Base-by-base conservation (phyloP, 2,113 vertebrate genomes). In the Parus major region DNA sequence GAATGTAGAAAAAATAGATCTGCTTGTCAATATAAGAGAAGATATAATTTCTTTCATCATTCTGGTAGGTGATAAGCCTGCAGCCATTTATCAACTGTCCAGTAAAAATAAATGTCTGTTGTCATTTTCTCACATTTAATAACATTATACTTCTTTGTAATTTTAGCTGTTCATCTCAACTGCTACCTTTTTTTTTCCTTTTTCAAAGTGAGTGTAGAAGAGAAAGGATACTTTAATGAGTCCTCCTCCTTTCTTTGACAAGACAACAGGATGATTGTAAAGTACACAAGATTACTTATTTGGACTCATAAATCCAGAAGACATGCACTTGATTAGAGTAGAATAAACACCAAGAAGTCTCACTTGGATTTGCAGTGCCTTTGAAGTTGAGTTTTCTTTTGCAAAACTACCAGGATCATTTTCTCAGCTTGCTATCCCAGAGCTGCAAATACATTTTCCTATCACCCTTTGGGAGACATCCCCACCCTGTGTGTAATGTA, bases 41-140 rank as follows among this genome's bases (percentile, higher is more conserved):
- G 64, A 86, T 92, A 94, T 60, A 72, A 86, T 78, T 92, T 82
- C 78, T 71, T 92, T 92, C 49, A 75, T 93, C 80, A 46, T 78
- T 81, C 28, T 69, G 80, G 72, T 78, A 53, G 82, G n/a, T 90
- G 90, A 90, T 96, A 95, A 95, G 64, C 72, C 60, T 93, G 72
- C 33, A 94, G 64, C 36, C 57, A 88, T 96, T 96, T 90, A 90
- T 95, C 86, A 95, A 47, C 60, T 66, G 72, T 86, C 77, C 69
- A 49, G 65, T 60, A 64, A 72, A 93, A 96, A 80, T 66, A 88
- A 88, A 90, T 42, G 24, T 88, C 71, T 92, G 50, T 90, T 97
- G 88, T 85, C 22, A 60, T 69, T 86, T 78, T 83, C 72, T 93
- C 69, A 86, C 56, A 88, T 95, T 70, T 88, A 96, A 90, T 88